Conservation (phyloP, 1,140 invertebrate species). For the Caerostris darwini region DNA sequence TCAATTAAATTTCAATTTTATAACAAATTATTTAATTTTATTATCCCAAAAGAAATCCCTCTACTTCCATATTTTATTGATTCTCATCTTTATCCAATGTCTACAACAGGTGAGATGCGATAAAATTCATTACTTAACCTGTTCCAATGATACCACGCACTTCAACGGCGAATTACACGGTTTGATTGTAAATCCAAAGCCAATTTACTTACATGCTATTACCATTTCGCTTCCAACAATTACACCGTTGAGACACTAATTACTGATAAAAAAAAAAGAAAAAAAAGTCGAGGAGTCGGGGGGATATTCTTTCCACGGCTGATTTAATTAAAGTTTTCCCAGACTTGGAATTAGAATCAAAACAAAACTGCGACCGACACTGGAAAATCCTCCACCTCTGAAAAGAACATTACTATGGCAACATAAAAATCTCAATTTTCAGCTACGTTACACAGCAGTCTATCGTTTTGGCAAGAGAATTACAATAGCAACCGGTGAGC, state of each 20-base stretch:
- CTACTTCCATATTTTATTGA: not conserved
- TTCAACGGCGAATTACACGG: not conserved
- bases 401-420: not conserved
- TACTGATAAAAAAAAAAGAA: not conserved
- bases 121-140: not conserved
- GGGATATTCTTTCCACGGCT: not conserved
- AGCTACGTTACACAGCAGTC: not conserved
- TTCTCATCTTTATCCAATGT: too few relatives aligned
- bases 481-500: not conserved
- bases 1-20: not conserved
- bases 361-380: not conserved
- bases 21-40: not conserved
- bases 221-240: not conserved
- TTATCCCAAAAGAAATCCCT: not conserved
- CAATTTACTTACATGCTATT: not conserved
- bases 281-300: not conserved
- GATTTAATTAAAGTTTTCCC: not conserved
- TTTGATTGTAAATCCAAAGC: not conserved
- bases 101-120: not conserved
- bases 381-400: not conserved
- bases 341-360: not conserved
- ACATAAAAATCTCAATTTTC: slow-evolving; percentile 37
- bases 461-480: not conserved
- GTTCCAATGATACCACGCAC: not conserved
- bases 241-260: not conserved